A percentile compares a stretch with the other conserved stretches of the same genome.
These are phyloP conservation scores for Harpagus bidentatus DNA, from an alignment of 2,113 vertebrate species.

Conservation along the genomic window DNA sequence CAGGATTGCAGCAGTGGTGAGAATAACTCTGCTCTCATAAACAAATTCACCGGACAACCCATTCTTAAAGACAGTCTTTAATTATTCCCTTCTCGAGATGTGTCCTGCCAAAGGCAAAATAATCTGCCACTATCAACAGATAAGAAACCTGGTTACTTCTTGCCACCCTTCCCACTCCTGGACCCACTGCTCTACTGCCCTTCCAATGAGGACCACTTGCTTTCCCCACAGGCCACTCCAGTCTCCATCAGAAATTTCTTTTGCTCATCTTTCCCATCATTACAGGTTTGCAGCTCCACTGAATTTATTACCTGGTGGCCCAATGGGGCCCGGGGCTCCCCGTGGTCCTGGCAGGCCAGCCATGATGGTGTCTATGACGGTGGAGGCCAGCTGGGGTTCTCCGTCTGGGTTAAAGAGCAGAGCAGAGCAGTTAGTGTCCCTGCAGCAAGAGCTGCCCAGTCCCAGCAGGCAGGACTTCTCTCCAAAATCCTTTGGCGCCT, in stretches of 20 bases:
- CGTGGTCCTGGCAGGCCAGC: constrained; percentile 75
- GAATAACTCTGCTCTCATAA: background rate
- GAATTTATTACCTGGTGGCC: constrained; percentile 66
- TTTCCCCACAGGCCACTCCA: background rate
- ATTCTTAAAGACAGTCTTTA: background rate
- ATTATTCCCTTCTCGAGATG: background rate
- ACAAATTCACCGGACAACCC: background rate
- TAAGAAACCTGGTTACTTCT: background rate
- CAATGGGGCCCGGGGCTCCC: constrained; percentile 71
- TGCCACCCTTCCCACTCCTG: background rate
- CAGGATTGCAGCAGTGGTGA: background rate
- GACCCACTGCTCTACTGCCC: background rate
- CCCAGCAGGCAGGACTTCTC: background rate
- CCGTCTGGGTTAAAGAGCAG: constrained; percentile 56
- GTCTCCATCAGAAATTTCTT: background rate
- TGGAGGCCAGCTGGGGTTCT: constrained; percentile 72
- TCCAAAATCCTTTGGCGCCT: background rate
- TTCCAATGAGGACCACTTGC: background rate
- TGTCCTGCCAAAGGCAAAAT: background rate
- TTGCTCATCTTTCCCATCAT: too few relatives aligned
- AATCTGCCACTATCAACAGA: background rate
- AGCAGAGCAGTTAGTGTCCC: background rate
- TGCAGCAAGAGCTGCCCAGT: background rate
- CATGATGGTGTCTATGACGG: constrained; percentile 75
- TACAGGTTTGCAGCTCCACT: background rate